Base-by-base conservation (phyloP, 1,140 invertebrate species). In the Oedothorax gibbosus region DNA sequence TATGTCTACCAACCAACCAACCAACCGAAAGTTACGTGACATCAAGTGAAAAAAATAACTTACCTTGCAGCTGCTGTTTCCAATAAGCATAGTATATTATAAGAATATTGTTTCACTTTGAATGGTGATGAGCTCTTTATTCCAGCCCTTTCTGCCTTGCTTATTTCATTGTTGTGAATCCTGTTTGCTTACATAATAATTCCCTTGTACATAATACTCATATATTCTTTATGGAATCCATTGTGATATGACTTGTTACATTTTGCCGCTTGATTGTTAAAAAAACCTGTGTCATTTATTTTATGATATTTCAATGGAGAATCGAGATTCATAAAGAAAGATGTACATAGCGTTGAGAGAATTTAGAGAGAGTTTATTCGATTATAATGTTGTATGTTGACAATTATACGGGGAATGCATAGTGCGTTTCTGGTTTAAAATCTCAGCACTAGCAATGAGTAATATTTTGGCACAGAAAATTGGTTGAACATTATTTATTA, bases 181-280 rank as follows among this genome's bases (percentile, higher is more conserved):
- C 65, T 71, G 69, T 56, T 79, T 68, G 51, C 60, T 49, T 69
- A 81, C 51, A 75, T 57, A 81, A 71, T 51, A 53, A 71, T 62
- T 81, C 78, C 54, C 65, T 9, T 81, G 78, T 81, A 81, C 51
- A 81, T 81, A 81, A 81, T 51, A 75, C 35, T 35, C 57, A 53
- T 79, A 69, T 81, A 71, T 81, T 71, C 65, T 81, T 81, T 71
- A 71, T 81, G 78, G 50, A 69, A 81, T 81, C 78, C 78, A 81
- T 81, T 81, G 78, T 81, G 78, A 81, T 81, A 81, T 81, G 65
- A 81, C 53, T 81, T 81, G 78, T 81, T 81, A 71, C 65, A 71
- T 71, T 81, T 81, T 81, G 78, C 78, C 71, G 78, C 65, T 81
- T 64, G 50, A 81, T 71, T 81, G 78, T 81, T 81, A 69, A 60